phyloP scores from a whole-genome alignment of 2,888 invertebrate genomes.

The Thyatira batis region DNA sequence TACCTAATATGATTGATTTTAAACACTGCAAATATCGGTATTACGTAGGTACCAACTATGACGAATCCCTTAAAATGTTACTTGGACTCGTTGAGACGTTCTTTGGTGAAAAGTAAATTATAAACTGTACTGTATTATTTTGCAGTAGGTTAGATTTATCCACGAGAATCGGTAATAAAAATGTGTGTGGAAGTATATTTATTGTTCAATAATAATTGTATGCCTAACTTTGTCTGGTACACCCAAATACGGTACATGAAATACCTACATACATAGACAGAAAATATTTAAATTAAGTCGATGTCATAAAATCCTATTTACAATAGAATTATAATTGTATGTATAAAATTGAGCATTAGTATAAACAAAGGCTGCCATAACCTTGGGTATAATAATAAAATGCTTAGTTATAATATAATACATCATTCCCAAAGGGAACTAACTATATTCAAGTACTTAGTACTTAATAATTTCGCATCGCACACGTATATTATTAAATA shows the following conservation, averaged over 20 bases:
- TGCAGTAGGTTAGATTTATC: slow-evolving; percentile 10
- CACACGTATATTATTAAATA: slow-evolving; percentile 48
- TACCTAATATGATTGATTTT: slow-evolving; percentile 14
- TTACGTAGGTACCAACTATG: slow-evolving; percentile 3
- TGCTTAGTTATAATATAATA: slow-evolving; percentile 60
- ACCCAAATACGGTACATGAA: neutral
- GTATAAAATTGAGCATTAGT: slow-evolving; percentile 76
- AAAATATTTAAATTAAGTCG: slow-evolving; percentile 40
- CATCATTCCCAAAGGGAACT: slow-evolving; percentile 50
- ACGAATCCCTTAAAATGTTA: slow-evolving; percentile 7
- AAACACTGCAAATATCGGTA: neutral
- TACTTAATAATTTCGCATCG: slow-evolving; percentile 68
- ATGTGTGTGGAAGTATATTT: neutral
- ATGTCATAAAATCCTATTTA: slow-evolving; percentile 70
- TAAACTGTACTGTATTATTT: slow-evolving; percentile 19
- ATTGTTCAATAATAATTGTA: slow-evolving; percentile 1
- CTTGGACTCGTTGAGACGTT: slow-evolving; percentile 46
- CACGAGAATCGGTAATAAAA: slow-evolving; percentile 5
- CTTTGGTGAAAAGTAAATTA: slow-evolving; percentile 58
- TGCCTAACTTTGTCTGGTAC: neutral
- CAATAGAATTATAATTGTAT: slow-evolving; percentile 56
- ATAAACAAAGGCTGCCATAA: slow-evolving; percentile 69
- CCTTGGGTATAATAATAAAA: slow-evolving; percentile 62
- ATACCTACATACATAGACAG: neutral
- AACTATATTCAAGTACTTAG: slow-evolving; percentile 72